Conservation (phyloP, 2,888 invertebrate genomes). For the Schizaphis graminum region DNA sequence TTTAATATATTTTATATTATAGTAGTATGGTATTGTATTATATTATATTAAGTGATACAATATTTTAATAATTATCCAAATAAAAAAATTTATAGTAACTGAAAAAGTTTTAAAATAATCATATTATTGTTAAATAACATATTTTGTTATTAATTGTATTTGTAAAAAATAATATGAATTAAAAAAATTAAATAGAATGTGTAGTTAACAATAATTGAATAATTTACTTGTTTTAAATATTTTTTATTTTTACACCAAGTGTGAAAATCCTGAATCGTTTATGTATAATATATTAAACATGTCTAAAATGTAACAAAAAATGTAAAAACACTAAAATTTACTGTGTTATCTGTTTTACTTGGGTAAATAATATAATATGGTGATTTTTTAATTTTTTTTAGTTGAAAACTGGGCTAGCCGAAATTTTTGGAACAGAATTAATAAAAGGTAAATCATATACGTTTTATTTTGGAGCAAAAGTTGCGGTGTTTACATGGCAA, state of each 20-base stretch:
- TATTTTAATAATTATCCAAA: too few species aligned
- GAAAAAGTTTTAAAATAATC: neutral
- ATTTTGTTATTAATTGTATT: too few species aligned
- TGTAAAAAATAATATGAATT: too few species aligned
- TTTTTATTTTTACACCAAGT: neutral
- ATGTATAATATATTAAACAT: neutral
- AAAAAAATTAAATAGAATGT: too few species aligned
- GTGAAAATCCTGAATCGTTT: neutral
- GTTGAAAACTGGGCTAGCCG: slow-evolving; percentile 91
- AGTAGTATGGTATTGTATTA: too few species aligned
- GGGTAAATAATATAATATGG: neutral
- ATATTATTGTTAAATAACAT: neutral
- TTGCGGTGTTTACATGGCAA: slow-evolving; percentile 96
- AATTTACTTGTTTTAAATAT: neutral
- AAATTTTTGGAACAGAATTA: slow-evolving; percentile 96
- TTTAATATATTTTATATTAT: too few species aligned
- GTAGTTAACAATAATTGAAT: too few species aligned
- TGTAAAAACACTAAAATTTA: neutral
- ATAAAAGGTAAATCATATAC: slow-evolving; percentile 92
- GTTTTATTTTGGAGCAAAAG: slow-evolving; percentile 91
- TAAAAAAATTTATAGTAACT: neutral
- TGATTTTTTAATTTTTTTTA: slow-evolving; percentile 71
- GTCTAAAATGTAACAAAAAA: neutral
- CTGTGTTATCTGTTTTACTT: neutral
- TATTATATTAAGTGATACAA: too few species aligned